Evolutionary conservation across 2,797 vertebrate species (phyloP).

Genomic region (Spizella passerina): DNA sequence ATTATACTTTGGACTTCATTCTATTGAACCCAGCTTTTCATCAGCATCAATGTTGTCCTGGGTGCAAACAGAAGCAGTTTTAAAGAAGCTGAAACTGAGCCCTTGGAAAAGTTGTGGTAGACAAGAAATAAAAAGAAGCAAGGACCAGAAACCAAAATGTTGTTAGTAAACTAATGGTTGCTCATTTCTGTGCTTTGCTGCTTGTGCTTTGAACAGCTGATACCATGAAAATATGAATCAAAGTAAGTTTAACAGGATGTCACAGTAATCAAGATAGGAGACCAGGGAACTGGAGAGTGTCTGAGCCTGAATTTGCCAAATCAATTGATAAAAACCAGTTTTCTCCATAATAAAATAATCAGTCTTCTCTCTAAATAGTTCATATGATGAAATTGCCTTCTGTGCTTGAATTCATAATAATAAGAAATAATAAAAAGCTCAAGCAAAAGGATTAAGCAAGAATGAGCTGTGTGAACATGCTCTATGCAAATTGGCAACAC

Average conservation of each 20-base stretch:
- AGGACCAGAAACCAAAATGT: background rate
- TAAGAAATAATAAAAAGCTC: conserved; percentile 52
- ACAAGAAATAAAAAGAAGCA: background rate
- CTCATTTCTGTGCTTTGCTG: background rate
- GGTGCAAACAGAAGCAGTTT: background rate
- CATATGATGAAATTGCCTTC: conserved; percentile 26
- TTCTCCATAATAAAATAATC: conserved; percentile 28
- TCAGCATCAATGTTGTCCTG: background rate
- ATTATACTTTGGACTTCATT: background rate
- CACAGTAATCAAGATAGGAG: conserved; percentile 31
- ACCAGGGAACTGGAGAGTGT: background rate
- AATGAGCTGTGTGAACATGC: conserved; percentile 12
- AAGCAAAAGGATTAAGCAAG: conserved; percentile 56
- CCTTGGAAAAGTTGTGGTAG: background rate
- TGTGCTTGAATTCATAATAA: conserved; percentile 49
- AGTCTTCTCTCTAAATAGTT: conserved; percentile 42
- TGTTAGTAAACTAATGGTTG: background rate
- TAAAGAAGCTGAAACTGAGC: background rate
- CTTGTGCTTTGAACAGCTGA: background rate
- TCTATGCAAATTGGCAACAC: conserved; percentile 55
- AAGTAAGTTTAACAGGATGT: background rate
- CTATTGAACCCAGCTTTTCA: background rate
- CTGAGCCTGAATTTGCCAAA: conserved; percentile 29
- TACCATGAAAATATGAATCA: background rate
- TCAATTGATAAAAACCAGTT: conserved; percentile 25